Conservation (phyloP, 1,140 invertebrate species). For the Drosophila persimilis region DNA sequence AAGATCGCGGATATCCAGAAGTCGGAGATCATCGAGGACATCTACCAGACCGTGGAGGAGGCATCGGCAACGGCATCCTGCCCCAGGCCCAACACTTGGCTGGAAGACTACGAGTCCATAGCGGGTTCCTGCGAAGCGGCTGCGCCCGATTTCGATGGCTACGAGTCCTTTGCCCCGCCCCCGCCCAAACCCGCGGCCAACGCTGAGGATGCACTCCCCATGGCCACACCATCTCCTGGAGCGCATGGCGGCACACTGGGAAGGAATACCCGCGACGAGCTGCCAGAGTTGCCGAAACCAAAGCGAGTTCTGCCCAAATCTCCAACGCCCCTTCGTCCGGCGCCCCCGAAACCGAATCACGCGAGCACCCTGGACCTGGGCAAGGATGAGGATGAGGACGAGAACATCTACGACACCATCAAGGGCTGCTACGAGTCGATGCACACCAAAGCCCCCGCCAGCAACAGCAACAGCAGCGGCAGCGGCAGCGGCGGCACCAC, state of each 20-base stretch:
- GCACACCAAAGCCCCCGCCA: constrained; percentile 34
- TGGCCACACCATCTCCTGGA: constrained; percentile 20
- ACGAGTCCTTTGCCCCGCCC: constrained; percentile 63
- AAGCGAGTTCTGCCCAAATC: constrained; percentile 70
- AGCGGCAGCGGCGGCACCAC: constrained; percentile 12
- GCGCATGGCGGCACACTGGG: constrained; percentile 40
- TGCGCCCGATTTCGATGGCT: constrained; percentile 50
- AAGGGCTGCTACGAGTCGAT: constrained; percentile 83
- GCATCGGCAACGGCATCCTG: constrained; percentile 6
- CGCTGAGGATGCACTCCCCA: constrained; percentile 16
- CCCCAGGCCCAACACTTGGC: constrained; percentile 42
- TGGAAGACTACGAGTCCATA: constrained; percentile 78
- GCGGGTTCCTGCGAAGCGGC: constrained; percentile 58
- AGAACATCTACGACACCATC: constrained; percentile 86
- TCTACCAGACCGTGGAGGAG: constrained; percentile 75
- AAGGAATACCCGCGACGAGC: constrained; percentile 72
- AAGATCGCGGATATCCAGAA: constrained; percentile 34
- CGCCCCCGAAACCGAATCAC: constrained; percentile 49
- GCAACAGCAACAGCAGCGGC: background rate
- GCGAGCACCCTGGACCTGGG: background rate
- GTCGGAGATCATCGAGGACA: constrained; percentile 50
- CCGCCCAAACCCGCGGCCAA: too few species aligned
- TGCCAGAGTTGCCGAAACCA: constrained; percentile 73
- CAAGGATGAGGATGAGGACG: constrained; percentile 71
- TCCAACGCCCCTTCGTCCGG: constrained; percentile 40